phyloP scores from a whole-genome alignment of 2,888 invertebrate genomes.

The Agriopis aurantiaria region DNA sequence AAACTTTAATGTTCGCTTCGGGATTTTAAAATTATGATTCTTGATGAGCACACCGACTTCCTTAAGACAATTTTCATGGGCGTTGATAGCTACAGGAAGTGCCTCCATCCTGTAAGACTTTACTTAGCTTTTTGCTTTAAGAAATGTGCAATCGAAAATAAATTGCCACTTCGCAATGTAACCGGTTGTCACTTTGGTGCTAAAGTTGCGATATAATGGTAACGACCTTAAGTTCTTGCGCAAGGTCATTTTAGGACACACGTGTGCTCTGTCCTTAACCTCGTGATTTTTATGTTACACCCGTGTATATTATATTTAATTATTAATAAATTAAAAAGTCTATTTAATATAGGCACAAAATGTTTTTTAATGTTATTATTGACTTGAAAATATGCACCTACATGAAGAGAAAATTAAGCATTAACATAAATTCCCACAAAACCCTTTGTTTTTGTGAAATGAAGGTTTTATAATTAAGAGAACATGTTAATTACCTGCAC shows the following conservation, averaged over 20 bases:
- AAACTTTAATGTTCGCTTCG: too few relatives aligned
- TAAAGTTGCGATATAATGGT: slow-evolving; percentile 25
- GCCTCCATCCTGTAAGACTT: slow-evolving; percentile 1
- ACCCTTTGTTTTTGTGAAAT: background rate
- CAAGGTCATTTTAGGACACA: slow-evolving; percentile 23
- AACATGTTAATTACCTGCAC: background rate
- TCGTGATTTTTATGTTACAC: slow-evolving; percentile 1
- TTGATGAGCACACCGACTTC: background rate
- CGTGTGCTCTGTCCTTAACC: slow-evolving; percentile 23
- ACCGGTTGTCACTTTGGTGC: slow-evolving; percentile 14
- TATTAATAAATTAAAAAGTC: background rate
- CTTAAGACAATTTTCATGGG: slow-evolving; percentile 1
- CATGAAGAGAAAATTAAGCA: background rate
- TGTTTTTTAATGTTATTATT: background rate
- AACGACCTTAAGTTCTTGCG: slow-evolving; percentile 25
- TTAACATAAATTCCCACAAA: background rate
- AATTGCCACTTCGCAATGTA: slow-evolving; percentile 26
- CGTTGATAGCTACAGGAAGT: background rate
- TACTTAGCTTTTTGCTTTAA: slow-evolving; percentile 4
- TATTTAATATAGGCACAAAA: too few relatives aligned
- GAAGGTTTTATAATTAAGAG: background rate
- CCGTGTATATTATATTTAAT: background rate
- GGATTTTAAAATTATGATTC: background rate
- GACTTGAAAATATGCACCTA: background rate
- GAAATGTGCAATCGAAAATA: slow-evolving; percentile 31